A percentile compares a stretch with the other conserved stretches of the same genome.
phyloP scores from a whole-genome alignment of 2,888 invertebrate genomes.

The Dastarcus helophoroides region DNA sequence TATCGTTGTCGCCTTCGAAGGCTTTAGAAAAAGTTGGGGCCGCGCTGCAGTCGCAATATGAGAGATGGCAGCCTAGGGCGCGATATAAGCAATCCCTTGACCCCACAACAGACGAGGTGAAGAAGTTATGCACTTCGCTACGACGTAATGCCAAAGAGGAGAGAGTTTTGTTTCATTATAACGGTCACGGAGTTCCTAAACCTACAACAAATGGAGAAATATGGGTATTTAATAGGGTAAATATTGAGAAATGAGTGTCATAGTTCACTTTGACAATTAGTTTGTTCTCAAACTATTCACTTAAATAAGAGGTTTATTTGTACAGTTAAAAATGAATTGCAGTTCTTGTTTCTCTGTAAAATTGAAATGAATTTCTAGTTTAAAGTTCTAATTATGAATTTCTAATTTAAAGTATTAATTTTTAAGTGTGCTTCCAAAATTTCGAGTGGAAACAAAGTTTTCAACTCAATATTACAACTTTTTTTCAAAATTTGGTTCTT shows the following conservation, averaged over 20 bases:
- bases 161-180: conserved; percentile 96
- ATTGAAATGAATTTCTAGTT: background rate
- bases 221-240: conserved; percentile 96
- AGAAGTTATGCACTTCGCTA: conserved; percentile 89
- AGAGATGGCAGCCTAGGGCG: conserved; percentile 96
- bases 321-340: no score
- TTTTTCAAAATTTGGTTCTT: no score
- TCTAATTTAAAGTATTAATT: no score
- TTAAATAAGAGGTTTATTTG: no score
- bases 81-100: conserved; percentile 94
- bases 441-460: no score
- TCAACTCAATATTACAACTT: no score
- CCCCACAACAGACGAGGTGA: conserved; percentile 96
- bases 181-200: conserved; percentile 97
- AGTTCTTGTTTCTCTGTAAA: background rate
- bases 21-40: conserved; percentile 87
- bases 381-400: no score
- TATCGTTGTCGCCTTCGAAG: conserved; percentile 78
- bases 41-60: conserved; percentile 91
- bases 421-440: no score
- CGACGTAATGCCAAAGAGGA: conserved; percentile 97
- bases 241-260: conserved; percentile 15
- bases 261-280: background rate
- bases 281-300: no score
- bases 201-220: conserved; percentile 98